phyloP scores from a whole-genome alignment of 2,797 vertebrate genomes.

The Hipposideros larvatus region DNA sequence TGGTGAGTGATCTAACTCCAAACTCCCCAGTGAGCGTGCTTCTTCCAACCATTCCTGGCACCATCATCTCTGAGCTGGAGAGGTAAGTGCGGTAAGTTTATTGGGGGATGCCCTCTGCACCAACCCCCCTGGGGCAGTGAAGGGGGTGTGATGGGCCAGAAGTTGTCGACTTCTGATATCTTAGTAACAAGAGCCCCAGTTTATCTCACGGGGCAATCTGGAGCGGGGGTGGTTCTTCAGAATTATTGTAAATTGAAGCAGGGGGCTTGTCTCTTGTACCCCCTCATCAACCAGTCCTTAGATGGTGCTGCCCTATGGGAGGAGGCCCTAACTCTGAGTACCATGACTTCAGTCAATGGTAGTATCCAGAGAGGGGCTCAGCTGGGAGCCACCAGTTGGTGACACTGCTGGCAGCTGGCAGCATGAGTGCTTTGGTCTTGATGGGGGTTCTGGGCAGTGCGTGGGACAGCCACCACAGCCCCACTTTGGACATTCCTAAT shows the following conservation, averaged over 20 bases:
- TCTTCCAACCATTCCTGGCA: background rate
- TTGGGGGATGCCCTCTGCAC: background rate
- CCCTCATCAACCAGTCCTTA: background rate
- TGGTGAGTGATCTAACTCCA: background rate
- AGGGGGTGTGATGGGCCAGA: background rate
- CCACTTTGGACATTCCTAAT: background rate
- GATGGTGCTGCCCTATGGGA: background rate
- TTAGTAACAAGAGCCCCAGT: background rate
- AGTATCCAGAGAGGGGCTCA: background rate
- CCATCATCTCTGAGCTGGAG: background rate
- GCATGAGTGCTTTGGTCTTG: background rate
- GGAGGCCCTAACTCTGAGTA: too few species aligned
- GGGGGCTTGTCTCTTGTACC: background rate
- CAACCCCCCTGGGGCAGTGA: background rate
- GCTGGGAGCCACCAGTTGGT: background rate
- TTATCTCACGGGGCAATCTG: background rate
- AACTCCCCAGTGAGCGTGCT: background rate
- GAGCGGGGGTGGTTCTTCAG: background rate
- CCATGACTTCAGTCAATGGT: background rate
- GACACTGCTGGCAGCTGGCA: background rate
- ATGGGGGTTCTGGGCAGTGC: background rate
- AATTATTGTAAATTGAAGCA: background rate
- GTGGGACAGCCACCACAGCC: background rate
- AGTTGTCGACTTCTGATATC: background rate
- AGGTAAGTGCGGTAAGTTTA: fast-evolving